phyloP scores from a whole-genome alignment of 35 echinoderm and acorn worm species.

The Hemicentrotus pulcherrimus region DNA sequence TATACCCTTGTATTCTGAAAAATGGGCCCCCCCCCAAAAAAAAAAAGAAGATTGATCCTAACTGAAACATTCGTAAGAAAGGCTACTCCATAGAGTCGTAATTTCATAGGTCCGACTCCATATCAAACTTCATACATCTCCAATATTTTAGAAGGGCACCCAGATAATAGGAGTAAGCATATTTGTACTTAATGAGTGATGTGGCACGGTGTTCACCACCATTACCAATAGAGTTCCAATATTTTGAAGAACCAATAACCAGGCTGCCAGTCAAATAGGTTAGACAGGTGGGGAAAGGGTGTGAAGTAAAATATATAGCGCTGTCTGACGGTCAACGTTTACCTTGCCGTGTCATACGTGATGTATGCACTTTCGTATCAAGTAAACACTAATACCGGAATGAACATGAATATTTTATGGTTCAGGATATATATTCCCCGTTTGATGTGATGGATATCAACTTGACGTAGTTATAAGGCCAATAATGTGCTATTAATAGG shows the following conservation, averaged over 20 bases:
- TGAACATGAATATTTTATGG: not conserved
- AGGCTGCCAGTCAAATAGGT: not conserved
- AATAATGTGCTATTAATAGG: not conserved
- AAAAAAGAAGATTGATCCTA: too few species aligned
- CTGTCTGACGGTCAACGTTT: not conserved
- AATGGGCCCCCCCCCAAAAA: too few species aligned
- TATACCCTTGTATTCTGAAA: too few species aligned
- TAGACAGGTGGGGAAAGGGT: not conserved
- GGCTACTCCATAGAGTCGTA: not conserved
- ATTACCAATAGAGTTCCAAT: not conserved
- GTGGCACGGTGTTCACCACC: not conserved
- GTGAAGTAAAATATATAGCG: not conserved
- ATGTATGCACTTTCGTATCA: not conserved
- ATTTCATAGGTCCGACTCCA: not conserved
- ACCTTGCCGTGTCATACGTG: not conserved
- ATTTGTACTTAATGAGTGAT: conserved; percentile 13
- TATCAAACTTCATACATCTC: not conserved
- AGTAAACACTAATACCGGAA: not conserved
- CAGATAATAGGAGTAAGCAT: not conserved
- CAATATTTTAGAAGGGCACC: not conserved
- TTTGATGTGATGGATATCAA: not conserved
- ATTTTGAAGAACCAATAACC: not conserved
- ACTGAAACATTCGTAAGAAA: not conserved
- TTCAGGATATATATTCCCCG: not conserved
- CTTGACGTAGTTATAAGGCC: not conserved